A percentile compares a stretch with the other conserved stretches of the same genome.
Evolutionary conservation across 2,888 invertebrate genomes (phyloP).

Genomic region (Cantharis nigra): DNA sequence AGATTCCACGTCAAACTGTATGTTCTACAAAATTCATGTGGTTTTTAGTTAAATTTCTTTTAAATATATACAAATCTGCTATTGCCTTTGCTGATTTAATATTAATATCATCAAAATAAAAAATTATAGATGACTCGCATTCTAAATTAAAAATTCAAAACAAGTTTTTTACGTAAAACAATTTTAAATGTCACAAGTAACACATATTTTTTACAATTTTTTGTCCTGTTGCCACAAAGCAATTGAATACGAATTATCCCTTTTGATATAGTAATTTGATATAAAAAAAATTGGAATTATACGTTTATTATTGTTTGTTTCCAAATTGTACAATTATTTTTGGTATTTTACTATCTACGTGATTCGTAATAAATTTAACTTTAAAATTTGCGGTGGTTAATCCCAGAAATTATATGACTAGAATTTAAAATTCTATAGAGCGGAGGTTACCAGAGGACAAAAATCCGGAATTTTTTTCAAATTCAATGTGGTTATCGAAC

Average conservation of each 20-base stretch:
- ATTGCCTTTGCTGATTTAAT: too few species aligned
- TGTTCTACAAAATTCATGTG: too few species aligned
- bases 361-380: background rate
- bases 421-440: background rate
- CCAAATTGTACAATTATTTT: background rate
- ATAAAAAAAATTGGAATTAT: too few species aligned
- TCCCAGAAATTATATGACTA: background rate
- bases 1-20: too few species aligned
- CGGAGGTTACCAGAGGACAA: background rate
- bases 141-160: background rate
- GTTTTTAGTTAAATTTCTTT: too few species aligned
- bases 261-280: too few species aligned
- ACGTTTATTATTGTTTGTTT: background rate
- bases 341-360: background rate
- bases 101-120: too few species aligned
- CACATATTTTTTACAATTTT: too few species aligned
- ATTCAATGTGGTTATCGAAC: background rate
- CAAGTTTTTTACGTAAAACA: background rate
- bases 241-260: too few species aligned
- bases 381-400: background rate
- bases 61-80: too few species aligned
- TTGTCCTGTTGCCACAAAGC: too few species aligned
- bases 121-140: background rate
- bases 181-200: background rate
- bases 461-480: background rate